Percentiles rank a stretch among this genome's conserved stretches.
These are phyloP conservation scores for Porites australiensis DNA, from an alignment of 64 coral and sea anemone genomes.

Conservation along the genomic window DNA sequence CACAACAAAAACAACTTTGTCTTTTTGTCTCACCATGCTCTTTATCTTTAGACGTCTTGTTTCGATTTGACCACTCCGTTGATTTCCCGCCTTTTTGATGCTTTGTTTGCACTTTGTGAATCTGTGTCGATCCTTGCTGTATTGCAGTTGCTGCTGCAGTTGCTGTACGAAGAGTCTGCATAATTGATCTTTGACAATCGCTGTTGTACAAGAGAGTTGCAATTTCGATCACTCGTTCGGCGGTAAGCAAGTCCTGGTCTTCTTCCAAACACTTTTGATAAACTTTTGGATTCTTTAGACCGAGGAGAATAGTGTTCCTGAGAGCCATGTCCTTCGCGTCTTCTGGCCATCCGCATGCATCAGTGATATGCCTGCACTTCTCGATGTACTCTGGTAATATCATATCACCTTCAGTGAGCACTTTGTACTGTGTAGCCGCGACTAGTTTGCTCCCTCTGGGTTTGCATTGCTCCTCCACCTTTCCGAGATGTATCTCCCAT, in stretches of 20 bases:
- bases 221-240: slow-evolving; percentile 11
- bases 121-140: slow-evolving; percentile 9
- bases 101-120: slow-evolving; percentile 23
- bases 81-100: neutral
- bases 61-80: neutral
- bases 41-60: neutral
- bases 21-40: neutral
- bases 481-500: neutral
- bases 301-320: slow-evolving; percentile 1
- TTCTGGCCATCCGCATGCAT: slow-evolving; percentile 8
- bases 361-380: neutral
- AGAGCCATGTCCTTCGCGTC: neutral
- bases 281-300: neutral
- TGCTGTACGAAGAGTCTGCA: slow-evolving; percentile 25
- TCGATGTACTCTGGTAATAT: neutral
- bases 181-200: slow-evolving; percentile 42
- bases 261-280: slow-evolving; percentile 11
- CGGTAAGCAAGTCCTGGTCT: neutral
- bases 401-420: neutral
- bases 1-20: neutral
- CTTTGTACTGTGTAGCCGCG: too few relatives aligned
- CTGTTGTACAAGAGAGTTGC: slow-evolving; percentile 14
- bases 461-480: too few relatives aligned
- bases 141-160: neutral
- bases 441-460: too few relatives aligned